Conservation (phyloP, 2,797 vertebrate species). For the Semotilus atromaculatus region DNA sequence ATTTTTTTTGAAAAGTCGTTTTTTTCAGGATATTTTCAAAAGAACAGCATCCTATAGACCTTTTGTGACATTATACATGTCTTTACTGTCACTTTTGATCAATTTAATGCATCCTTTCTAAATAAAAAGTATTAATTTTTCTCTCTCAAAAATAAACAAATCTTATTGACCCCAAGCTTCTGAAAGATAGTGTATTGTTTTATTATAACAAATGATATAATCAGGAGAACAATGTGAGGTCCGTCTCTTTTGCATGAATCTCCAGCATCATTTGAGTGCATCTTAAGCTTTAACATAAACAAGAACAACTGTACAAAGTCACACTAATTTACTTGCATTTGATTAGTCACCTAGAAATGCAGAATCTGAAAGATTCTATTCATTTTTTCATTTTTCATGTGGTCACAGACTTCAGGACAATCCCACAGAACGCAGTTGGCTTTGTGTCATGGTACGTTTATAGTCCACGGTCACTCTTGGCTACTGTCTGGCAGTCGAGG, state of each 20-base stretch:
- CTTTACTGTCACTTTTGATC: neutral
- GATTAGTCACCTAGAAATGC: neutral
- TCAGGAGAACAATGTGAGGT: neutral
- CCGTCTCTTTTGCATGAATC: neutral
- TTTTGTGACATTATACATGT: neutral
- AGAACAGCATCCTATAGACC: neutral
- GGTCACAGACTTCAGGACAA: neutral
- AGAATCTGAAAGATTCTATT: neutral
- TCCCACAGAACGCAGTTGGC: neutral
- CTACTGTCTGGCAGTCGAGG: conserved; percentile 51
- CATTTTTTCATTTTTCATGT: neutral
- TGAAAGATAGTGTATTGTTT: neutral
- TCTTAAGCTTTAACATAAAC: neutral
- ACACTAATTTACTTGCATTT: neutral
- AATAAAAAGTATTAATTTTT: neutral
- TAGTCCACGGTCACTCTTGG: conserved; percentile 38
- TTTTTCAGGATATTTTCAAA: neutral
- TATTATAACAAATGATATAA: neutral
- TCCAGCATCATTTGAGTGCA: neutral
- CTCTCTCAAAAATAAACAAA: neutral
- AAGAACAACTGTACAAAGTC: neutral
- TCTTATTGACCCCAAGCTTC: neutral
- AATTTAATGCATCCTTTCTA: no score
- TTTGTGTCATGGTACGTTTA: neutral
- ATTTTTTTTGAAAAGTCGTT: no score